Evolutionary conservation across 1,140 invertebrate genomes (phyloP), one percentile per base, ranked within the genome.

Genomic region (Zeugodacus cucurbitae): DNA sequence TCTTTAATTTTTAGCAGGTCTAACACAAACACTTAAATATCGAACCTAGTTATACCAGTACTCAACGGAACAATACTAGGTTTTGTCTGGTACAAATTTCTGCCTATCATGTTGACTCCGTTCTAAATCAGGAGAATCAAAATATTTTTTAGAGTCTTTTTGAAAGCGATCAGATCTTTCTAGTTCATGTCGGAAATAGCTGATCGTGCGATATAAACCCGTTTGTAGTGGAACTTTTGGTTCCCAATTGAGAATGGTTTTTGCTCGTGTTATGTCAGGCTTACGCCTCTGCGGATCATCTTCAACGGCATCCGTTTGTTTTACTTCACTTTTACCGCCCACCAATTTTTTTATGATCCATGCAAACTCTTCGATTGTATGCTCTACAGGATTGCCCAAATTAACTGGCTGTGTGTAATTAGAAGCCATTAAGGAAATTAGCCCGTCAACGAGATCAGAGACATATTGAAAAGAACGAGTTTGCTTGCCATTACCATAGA

Each of bases 381-480:
- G 97, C 94, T 99, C 99, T 48, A 98, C 97, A 2, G 99, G 99
- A 95, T 99, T 99, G 41, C 99, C 99, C 88, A 99, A 94, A 94
- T 99, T 99, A 0, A 99, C 96, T 32, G 99, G 99, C 90, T 96
- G 94, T 0, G 97, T 96, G 92, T 98, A 99, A 94, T 99, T 99
- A 48, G 97, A 98, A 58, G 96, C 96, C 99, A 99, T 99, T 34
- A 99, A 93, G 2, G 96, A 94, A 48, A 99, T 96, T 14, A 99
- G 94, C 0, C 99, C 99, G 91, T 99, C 98, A 0, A 99, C 98
- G 87, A 99, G 94, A 95, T 99, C 99, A 29, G 97, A 97, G 14
- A 99, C 98, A 93, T 99, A 99, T 94, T 99, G 99, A 94, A 99
- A 99, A 1, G 99, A 99, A 85, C 99, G 95, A 0, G 99, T 99